Evolutionary conservation across 92 coral and sea anemone species (phyloP).

Genomic region (Actinostola sp.): DNA sequence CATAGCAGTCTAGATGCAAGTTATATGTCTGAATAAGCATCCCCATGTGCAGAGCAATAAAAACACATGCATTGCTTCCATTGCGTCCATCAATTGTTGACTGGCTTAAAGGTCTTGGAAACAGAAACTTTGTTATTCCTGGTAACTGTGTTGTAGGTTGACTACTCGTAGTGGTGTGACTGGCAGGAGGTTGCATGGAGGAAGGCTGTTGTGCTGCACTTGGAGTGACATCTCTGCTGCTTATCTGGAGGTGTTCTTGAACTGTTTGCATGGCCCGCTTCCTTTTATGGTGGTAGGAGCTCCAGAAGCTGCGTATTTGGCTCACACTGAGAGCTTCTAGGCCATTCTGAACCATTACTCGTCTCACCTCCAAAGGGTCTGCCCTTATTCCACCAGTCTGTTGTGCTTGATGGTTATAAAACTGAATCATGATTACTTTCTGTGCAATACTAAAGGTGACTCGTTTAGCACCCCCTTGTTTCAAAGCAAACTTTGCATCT

Average conservation of each 20-base stretch:
- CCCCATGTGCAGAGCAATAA: conserved; percentile 9
- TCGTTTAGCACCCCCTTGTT: conserved; percentile 9
- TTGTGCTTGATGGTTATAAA: conserved; percentile 28
- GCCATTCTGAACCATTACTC: conserved; percentile 11
- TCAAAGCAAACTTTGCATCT: conserved; percentile 5
- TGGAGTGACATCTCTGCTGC: not conserved
- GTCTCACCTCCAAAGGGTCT: conserved; percentile 5
- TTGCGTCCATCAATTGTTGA: conserved; percentile 31
- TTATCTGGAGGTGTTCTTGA: not conserved
- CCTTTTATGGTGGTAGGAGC: conserved; percentile 22
- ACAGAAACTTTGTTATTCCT: conserved; percentile 19
- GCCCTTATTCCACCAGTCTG: conserved; percentile 7
- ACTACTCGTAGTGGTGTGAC: not conserved
- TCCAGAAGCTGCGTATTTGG: conserved; percentile 36
- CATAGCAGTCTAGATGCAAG: not conserved
- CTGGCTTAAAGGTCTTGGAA: conserved; percentile 12
- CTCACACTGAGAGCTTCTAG: not conserved
- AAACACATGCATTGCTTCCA: conserved; percentile 44
- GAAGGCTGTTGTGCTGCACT: not conserved
- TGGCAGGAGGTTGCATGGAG: not conserved
- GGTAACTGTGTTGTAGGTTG: not conserved
- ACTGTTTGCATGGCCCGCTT: conserved; percentile 4
- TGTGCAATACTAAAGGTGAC: conserved; percentile 5
- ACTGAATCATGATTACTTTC: conserved; percentile 35
- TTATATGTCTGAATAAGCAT: not conserved